Base-by-base conservation (phyloP, 2,113 vertebrate species). In the Microtus pennsylvanicus region DNA sequence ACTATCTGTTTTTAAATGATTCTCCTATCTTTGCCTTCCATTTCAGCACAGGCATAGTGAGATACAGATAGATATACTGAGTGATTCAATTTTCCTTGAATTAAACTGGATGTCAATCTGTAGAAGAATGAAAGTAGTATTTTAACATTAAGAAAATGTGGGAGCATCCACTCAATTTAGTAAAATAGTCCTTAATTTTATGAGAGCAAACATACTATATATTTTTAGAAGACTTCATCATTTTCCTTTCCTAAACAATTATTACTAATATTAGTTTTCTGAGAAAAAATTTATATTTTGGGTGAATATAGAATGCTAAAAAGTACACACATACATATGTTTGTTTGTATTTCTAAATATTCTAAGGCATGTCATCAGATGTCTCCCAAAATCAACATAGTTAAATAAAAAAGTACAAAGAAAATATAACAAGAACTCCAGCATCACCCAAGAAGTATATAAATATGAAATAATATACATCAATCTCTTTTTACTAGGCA, bases 291-390 rank as follows among this genome's bases (percentile, higher is more conserved):
- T 67, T 1, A 0, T 88, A 42, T 8, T 6, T 50, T 74, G 47
- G 28, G 72, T 11, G 61, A 97, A 96, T 45, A 80, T 3, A 94
- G 16, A 93, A 76, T 93, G 95, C 83, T 89, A 7, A 90, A 96
- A 91, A 22, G 1, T 45, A 93, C 52, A 22, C n/a, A 21, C 7
- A 4, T 42, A 10, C 33, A 22, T 4, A 0, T 72, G 55, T 21
- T 21, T 70, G 10, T 45, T 16, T 47, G 61, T 30, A 16, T 87
- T 47, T 87, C 4, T 63, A 91, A 89, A 10, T 52, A 50, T 47
- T 94, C 22, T 52, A 17, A 82, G 75, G 26, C 7, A 75, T 24
- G 65, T 3, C 42, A 78, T 90, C 38, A 69, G n/a, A 82, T 7
- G 0, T 82, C 12, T 86, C 11, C 35, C 19, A 33, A 17, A 50